Conservation (phyloP, 2,797 vertebrate genomes). For the Crossoptilon crossoptilon region DNA sequence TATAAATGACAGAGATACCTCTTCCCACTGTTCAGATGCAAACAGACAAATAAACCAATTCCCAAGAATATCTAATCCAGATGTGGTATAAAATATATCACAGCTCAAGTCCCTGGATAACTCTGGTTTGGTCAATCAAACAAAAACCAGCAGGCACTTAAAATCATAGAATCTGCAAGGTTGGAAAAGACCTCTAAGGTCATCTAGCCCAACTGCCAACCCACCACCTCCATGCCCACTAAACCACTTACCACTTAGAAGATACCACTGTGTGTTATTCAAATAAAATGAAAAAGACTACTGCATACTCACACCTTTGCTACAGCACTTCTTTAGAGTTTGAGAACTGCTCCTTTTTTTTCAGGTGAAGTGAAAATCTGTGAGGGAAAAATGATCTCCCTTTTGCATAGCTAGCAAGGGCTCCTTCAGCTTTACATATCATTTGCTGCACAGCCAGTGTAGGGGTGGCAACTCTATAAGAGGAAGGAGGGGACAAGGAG, state of each 20-base stretch:
- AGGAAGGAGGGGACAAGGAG: not conserved
- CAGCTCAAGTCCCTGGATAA: not conserved
- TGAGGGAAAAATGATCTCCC: not conserved
- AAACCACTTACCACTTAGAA: not conserved
- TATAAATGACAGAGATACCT: not conserved
- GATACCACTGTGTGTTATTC: not conserved
- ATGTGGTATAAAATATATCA: not conserved
- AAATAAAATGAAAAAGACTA: not conserved
- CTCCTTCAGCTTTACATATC: not conserved
- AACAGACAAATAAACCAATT: not conserved
- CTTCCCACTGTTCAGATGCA: not conserved
- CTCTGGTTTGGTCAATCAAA: not conserved
- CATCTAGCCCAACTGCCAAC: too few relatives aligned
- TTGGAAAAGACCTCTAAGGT: too few relatives aligned
- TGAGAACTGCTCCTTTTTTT: not conserved
- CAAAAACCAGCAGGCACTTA: not conserved
- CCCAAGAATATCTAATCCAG: not conserved
- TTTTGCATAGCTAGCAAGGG: rapidly evolving
- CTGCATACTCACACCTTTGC: not conserved
- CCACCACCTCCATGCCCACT: too few relatives aligned
- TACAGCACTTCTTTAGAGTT: not conserved
- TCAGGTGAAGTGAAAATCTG: not conserved
- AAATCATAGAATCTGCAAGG: too few relatives aligned
- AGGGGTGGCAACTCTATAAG: not conserved
- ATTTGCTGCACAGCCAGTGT: not conserved